These are phyloP conservation scores for Pyrochroa serraticornis DNA, from an alignment of 2,888 invertebrate genomes.

Conservation along the genomic window DNA sequence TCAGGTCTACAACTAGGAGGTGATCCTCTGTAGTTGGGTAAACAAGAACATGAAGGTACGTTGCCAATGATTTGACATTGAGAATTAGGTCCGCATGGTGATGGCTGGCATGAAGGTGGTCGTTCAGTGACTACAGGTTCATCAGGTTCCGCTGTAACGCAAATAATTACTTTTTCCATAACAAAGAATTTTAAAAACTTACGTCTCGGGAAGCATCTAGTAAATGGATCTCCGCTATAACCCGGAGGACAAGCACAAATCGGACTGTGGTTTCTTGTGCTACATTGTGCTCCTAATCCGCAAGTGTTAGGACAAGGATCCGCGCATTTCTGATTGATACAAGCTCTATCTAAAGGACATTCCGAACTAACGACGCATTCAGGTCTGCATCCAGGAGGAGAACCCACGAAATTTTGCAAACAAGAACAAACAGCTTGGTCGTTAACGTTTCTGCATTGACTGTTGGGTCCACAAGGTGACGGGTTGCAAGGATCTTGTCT, in stretches of 20 bases:
- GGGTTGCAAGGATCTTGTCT: constrained; percentile 74
- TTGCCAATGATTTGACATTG: constrained; percentile 76
- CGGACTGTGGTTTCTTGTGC: constrained; percentile 83
- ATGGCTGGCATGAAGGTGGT: constrained; percentile 79
- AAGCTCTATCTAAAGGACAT: constrained; percentile 81
- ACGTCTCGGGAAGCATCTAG: constrained; percentile 74
- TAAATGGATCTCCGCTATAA: constrained; percentile 87
- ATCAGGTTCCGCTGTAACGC: constrained; percentile 40
- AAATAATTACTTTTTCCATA: too few relatives aligned
- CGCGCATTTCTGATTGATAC: constrained; percentile 83
- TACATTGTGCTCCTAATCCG: constrained; percentile 83
- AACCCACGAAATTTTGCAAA: constrained; percentile 76
- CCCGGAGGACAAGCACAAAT: constrained; percentile 85
- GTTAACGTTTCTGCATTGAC: constrained; percentile 81
- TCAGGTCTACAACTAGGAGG: constrained; percentile 82
- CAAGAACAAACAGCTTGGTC: constrained; percentile 86
- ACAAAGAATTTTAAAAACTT: constrained; percentile 57
- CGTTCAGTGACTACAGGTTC: constrained; percentile 62
- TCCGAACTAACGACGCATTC: constrained; percentile 88
- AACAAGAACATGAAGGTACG: constrained; percentile 79
- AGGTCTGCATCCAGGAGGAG: constrained; percentile 81
- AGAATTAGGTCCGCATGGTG: constrained; percentile 85
- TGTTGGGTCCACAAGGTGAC: constrained; percentile 87
- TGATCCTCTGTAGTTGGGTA: constrained; percentile 77
- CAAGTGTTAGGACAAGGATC: constrained; percentile 90